Evolutionary conservation across 2,797 vertebrate genomes (phyloP), one percentile per base, ranked within the genome.

Genomic region (Leptoclinus maculatus): DNA sequence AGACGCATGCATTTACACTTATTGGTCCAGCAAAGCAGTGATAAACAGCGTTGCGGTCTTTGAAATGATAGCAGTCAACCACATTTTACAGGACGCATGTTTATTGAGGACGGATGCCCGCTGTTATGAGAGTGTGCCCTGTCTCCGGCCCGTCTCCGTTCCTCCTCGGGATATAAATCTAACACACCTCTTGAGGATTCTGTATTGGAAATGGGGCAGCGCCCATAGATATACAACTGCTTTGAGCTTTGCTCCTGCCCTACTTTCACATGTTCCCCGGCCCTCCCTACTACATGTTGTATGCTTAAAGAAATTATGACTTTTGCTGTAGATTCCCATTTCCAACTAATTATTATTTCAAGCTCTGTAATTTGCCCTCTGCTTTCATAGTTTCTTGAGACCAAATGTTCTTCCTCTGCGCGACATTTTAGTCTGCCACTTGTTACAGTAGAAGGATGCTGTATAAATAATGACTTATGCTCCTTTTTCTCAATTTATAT

Each of bases 161-260:
- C 76, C 63, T 84, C 70, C 84, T 36, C 13, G 45, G 59, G 83
- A 85, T 80, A 86, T 89, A 85, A 86, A 91, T 90, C 88, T 81
- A 83, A 86, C 71, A 56, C 19, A 68, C 72, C 87, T 87, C 86
- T 78, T 43, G 89, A 88, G 85, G 72, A 78, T 87, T 75, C 74
- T 64, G 36, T 67, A 79, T 51, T 71, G 74, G 81, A 90, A 89
- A 74, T 82, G 74, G 80, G 83, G 82, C 85, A 86, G 82, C n/a
- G 1, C 67, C 72, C 74, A 56, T 67, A 76, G 66, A 86, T 74
- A 80, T 67, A 43, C 83, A 83, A 86, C 79, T n/a, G 1, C 84
- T 86, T 84, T 86, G 85, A 91, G 79, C 77, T 66, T 83, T 83
- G 74, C 70, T 83, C 21, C 53, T 83, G 86, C 84, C 88, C 90